Evolutionary conservation across 2,888 invertebrate species (phyloP), one percentile per base, ranked within the genome.

Genomic region (Dryomyza anilis): DNA sequence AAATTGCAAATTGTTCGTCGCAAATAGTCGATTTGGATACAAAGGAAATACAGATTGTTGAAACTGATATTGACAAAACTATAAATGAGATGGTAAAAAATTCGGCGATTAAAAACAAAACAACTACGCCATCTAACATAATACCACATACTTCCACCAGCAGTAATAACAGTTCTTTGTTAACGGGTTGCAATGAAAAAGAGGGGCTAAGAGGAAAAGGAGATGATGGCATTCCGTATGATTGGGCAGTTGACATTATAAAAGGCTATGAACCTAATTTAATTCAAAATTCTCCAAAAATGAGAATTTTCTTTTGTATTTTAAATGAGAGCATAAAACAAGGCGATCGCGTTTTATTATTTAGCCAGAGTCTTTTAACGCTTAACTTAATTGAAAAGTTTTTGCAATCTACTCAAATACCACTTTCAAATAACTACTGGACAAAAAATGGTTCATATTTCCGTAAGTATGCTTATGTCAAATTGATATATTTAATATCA

Each of bases 321-420:
- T 85, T 99, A 56, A 91, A 94, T 71, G 94, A 96, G 82, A 93
- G 95, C 70, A 89, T 98, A 61, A 87, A 87, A 66, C 82, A 92
- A 67, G 95, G 95, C 1, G 98, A 99, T 84, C 90, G 98, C 68
- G 86, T 98, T 65, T 85, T 99, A 62, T 89, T 98, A 3, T 99
- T 99, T 82, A 97, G 97, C 75, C 98, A 98, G 83, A 97, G 96
- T 75, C 86, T 99, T 65, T 91, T 97, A 73, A 98, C 98, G 1
- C 85, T 99, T 70, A 95, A 96, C 86, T 87, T 97, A 67, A 93
- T 99, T 68, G 98, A 99, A 85, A 93, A 95, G 78, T 96, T 95
- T 81, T 86, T 98, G 69, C 91, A 92, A 77, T 88, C 87, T 76
- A 89, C 89, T 74, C 85, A 83, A 69, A 87, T 90, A 74, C 89